Conservation (phyloP, 2,113 vertebrate species). For the Xiphophorus hellerii region DNA sequence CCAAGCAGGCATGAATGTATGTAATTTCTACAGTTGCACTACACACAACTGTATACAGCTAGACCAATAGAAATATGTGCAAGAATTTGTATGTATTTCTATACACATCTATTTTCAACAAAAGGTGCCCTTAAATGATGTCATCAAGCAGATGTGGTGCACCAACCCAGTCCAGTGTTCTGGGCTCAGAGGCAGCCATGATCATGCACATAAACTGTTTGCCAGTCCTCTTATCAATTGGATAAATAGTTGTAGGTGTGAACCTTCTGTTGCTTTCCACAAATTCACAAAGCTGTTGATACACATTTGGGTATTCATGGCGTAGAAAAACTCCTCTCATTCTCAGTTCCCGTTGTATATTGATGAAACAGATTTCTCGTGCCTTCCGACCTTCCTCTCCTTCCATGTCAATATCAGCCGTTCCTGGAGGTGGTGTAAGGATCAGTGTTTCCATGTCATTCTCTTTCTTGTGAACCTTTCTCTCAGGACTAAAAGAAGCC, state of each 20-base stretch:
- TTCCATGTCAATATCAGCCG: slow-evolving; percentile 91
- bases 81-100: slow-evolving; percentile 77
- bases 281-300: slow-evolving; percentile 96
- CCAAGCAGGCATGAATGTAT: slow-evolving; percentile 66
- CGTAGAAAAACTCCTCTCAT: slow-evolving; percentile 94
- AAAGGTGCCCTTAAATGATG: slow-evolving; percentile 88
- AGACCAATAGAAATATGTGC: slow-evolving; percentile 75
- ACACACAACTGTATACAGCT: slow-evolving; percentile 78
- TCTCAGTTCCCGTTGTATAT: slow-evolving; percentile 96
- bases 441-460: slow-evolving; percentile 96
- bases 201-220: slow-evolving; percentile 99
- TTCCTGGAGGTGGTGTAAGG: slow-evolving; percentile 93
- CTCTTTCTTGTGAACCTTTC: slow-evolving; percentile 87
- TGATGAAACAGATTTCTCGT: slow-evolving; percentile 95
- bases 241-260: slow-evolving; percentile 97
- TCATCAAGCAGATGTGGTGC: slow-evolving; percentile 97
- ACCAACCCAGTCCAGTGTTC: slow-evolving; percentile 96
- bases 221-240: slow-evolving; percentile 95
- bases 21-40: slow-evolving; percentile 54
- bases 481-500: slow-evolving; percentile 92
- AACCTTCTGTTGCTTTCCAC: slow-evolving; percentile 95
- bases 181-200: slow-evolving; percentile 97
- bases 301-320: slow-evolving; percentile 93
- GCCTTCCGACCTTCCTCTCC: slow-evolving; percentile 94
- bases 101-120: slow-evolving; percentile 73